Evolutionary conservation across 2,888 invertebrate genomes (phyloP), one percentile per base, ranked within the genome.

Genomic region (Congeria kusceri): DNA sequence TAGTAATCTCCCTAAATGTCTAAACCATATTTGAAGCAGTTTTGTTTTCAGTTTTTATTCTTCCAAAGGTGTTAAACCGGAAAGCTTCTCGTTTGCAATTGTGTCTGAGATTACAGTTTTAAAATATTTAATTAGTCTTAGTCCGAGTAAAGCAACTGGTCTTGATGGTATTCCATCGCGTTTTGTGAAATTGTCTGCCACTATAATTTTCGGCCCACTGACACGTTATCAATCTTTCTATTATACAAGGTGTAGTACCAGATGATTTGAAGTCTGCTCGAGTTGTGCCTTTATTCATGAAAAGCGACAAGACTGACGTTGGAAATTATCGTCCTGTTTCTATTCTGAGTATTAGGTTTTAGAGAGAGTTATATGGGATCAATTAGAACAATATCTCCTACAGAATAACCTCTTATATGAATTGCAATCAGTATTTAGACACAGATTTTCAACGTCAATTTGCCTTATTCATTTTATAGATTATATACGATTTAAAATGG

Each of bases 251-350:
- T 32, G 23, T 25, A 44, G 46, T 71, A 5, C 71, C 64, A 5
- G 58, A 57, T 49, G 64, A 64, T 15, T 39, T 63, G 13, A 71
- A 71, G 27, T 56, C 57, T 15, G 64, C 71, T 3, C 29, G 44
- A 46, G 71, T 71, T 23, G 56, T 71, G 4, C 71, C 71, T 18
- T 15, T 71, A 20, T 71, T 63, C 63, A 71, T 62, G 53, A 70
- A 70, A 29, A 62, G 62, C 32, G 69, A 62, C 23, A 61, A 15
- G 39, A 15, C 23, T 39, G 39, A 32, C 20, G 32, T 49, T n/a
- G 65, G 53, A 2, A 65, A 65, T 27, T 65, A 49, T 29, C 65
- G 65, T 11, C 65, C 65, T 49, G n/a, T 39, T 11, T 39, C 39
- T 15, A 39, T 39, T 13, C 39, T 39, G 1, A 39, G 39, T 39